Evolutionary conservation across 2,113 vertebrate genomes (phyloP).

Genomic region (Columba janthina): DNA sequence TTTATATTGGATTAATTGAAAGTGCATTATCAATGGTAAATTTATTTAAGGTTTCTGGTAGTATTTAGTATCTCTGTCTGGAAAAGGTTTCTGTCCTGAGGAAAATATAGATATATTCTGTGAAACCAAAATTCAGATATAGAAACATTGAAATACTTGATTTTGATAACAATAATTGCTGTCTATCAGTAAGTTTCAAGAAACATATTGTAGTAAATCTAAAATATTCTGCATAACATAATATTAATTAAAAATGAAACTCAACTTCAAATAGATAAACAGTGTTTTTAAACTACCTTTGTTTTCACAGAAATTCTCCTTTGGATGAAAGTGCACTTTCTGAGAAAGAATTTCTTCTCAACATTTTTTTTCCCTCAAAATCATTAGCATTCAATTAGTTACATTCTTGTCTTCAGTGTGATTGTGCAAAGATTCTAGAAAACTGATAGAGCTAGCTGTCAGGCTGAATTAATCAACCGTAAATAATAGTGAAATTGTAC

Average conservation of each 20-base stretch:
- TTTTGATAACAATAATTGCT: not conserved
- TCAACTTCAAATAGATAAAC: not conserved
- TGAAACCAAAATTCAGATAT: not conserved
- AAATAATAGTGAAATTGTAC: not conserved
- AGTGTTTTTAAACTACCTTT: not conserved
- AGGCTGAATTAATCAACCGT: not conserved
- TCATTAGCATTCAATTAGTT: not conserved
- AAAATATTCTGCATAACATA: not conserved
- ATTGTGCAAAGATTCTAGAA: not conserved
- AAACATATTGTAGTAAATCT: not conserved
- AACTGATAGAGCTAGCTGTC: not conserved
- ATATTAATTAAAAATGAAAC: not conserved
- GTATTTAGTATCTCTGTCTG: not conserved
- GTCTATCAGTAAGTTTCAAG: not conserved
- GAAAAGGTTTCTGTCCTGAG: not conserved
- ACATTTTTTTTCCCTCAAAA: not conserved
- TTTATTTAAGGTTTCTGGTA: not conserved
- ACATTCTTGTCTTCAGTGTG: not conserved
- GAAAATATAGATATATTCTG: not conserved
- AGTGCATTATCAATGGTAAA: not conserved
- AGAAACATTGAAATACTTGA: not conserved
- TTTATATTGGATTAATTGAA: constrained; percentile 8
- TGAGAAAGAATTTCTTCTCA: not conserved
- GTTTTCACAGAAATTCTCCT: not conserved
- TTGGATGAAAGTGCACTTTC: not conserved